phyloP scores from a whole-genome alignment of 2,888 invertebrate species.

The Lottia scabra region DNA sequence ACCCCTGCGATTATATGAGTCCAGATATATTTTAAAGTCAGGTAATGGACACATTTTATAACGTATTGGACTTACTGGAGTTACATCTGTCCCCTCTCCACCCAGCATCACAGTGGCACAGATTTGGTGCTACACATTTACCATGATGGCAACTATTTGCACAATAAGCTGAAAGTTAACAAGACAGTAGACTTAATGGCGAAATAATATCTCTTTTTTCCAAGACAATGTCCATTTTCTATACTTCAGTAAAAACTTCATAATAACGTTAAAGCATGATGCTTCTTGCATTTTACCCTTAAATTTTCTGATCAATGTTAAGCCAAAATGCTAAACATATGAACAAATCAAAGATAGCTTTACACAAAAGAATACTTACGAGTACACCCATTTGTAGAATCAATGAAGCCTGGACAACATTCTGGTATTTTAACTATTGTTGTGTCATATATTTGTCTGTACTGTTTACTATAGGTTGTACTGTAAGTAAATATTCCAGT shows the following conservation, averaged over 20 bases:
- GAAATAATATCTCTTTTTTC: too few species aligned
- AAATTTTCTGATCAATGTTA: too few species aligned
- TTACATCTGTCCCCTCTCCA: constrained; percentile 40
- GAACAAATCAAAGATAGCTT: too few species aligned
- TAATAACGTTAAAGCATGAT: too few species aligned
- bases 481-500: not conserved
- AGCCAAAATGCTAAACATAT: too few species aligned
- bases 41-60: too few species aligned
- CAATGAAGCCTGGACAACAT: constrained; percentile 15
- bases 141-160: constrained; percentile 31
- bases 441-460: constrained; percentile 1
- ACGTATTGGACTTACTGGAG: constrained; percentile 34
- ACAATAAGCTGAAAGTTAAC: constrained; percentile 19
- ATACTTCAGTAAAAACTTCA: too few species aligned
- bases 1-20: too few species aligned
- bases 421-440: not conserved
- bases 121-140: constrained; percentile 34
- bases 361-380: not conserved
- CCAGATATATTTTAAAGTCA: too few species aligned
- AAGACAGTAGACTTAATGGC: too few species aligned
- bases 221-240: too few species aligned
- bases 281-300: too few species aligned
- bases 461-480: not conserved
- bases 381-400: not conserved
- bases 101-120: constrained; percentile 42